Conservation (phyloP, 2,113 vertebrate species). For the Onychorhynchus coronatus region DNA sequence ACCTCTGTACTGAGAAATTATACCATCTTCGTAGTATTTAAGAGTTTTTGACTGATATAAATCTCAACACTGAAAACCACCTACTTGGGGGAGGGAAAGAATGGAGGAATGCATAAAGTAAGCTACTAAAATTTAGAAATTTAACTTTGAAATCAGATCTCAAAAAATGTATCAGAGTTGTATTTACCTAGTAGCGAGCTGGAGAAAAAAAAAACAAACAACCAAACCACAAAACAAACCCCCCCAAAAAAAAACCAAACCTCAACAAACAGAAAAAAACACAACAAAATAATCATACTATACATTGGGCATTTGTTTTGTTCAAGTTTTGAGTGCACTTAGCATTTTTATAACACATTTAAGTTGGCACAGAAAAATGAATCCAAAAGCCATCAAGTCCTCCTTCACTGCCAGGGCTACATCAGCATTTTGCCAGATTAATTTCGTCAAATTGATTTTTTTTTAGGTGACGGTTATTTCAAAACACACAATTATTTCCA, state of each 20-base stretch:
- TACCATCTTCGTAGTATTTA: neutral
- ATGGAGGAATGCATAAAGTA: neutral
- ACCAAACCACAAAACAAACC: neutral
- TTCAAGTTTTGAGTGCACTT: neutral
- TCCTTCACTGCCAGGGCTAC: neutral
- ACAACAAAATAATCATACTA: neutral
- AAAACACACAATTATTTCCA: neutral
- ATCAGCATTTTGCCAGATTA: neutral
- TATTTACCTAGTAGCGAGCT: neutral
- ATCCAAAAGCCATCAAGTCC: neutral
- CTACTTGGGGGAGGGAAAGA: neutral
- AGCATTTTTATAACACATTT: neutral
- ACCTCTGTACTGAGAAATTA: neutral
- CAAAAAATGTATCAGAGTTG: neutral
- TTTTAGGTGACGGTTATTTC: neutral
- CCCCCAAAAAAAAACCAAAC: accelerated
- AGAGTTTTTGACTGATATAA: neutral
- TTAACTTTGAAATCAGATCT: neutral
- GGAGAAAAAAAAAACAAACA: neutral
- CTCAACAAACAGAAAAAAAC: neutral
- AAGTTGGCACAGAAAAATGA: neutral
- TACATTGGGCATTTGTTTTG: neutral
- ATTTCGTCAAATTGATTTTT: neutral
- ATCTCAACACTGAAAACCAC: neutral
- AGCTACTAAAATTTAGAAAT: neutral